phyloP scores from a whole-genome alignment of 2,797 vertebrate species.

The Pteropus rufus region DNA sequence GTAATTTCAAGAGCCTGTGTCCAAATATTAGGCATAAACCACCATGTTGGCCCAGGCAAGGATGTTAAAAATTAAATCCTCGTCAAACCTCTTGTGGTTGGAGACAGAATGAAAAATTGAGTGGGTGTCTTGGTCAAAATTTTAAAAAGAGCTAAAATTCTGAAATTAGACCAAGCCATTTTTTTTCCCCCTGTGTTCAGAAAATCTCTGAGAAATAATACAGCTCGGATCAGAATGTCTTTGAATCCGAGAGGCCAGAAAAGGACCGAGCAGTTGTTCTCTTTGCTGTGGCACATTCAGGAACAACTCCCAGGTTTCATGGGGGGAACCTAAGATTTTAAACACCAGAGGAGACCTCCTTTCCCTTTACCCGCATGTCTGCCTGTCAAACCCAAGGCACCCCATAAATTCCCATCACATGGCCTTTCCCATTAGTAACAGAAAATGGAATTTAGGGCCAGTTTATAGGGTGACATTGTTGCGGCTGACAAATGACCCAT shows the following conservation, averaged over 20 bases:
- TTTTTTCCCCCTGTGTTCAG: neutral
- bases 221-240: constrained; percentile 68
- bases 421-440: constrained; percentile 63
- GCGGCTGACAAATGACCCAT: constrained; percentile 69
- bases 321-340: constrained; percentile 34
- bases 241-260: constrained; percentile 69
- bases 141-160: neutral
- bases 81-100: constrained; percentile 17
- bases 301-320: constrained; percentile 65
- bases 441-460: constrained; percentile 65
- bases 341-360: constrained; percentile 35
- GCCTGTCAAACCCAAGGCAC: constrained; percentile 67
- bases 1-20: constrained; percentile 45
- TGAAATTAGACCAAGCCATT: neutral
- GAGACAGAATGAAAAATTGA: constrained; percentile 67
- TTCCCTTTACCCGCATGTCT: neutral
- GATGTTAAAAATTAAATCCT: constrained; percentile 57
- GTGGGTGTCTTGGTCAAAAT: constrained; percentile 65
- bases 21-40: constrained; percentile 40
- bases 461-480: constrained; percentile 66
- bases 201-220: constrained; percentile 68
- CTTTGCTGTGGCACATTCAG: constrained; percentile 52
- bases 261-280: constrained; percentile 49
- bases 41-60: constrained; percentile 1
- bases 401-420: constrained; percentile 72